Evolutionary conservation across 2,888 invertebrate species (phyloP), one percentile per base, ranked within the genome.

Genomic region (Hypercompe scribonia): DNA sequence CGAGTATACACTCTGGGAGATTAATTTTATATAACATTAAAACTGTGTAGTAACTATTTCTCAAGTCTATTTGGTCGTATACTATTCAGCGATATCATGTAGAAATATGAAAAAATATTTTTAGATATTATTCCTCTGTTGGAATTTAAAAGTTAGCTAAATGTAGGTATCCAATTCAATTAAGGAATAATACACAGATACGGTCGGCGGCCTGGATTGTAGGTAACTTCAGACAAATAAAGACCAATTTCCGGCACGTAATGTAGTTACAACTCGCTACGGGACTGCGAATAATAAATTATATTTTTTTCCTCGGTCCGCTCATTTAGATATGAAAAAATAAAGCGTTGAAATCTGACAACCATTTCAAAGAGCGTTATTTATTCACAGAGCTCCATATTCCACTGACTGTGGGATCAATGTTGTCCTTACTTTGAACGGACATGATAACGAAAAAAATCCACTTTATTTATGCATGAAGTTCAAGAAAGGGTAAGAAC

Each of bases 291-390:
- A 88, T 88, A 87, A 88, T 89, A 89, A 90, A 90, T 90, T 87
- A 84, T 85, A 83, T 85, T 85, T 86, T 42, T 84, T 84, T 84
- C 81, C 86, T 80, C 82, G 70, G 83, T 77, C 84, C 83, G 81
- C 85, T 89, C 89, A 88, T 88, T 90, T 88, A 88, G 87, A 88
- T 88, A 88, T 88, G 86, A 89, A 89, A 88, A 87, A 89, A 86
- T 87, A 87, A 88, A 83, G 77, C 80, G 74, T 75, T 68, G 70
- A 71, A 77, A 79, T 78, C 76, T 74, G 76, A 74, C 71, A 78
- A 82, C 74, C 76, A 76, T 70, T 74, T 76, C 66, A 64, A 31
- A 75, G 68, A 67, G 31, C 58, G 46, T 84, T 78, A 81, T 78
- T 81, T 80, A 79, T 84, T 79, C 72, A 81, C 33, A 46, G 46